Base-by-base conservation (phyloP, 2,113 vertebrate genomes). In the Crocuta crocuta region DNA sequence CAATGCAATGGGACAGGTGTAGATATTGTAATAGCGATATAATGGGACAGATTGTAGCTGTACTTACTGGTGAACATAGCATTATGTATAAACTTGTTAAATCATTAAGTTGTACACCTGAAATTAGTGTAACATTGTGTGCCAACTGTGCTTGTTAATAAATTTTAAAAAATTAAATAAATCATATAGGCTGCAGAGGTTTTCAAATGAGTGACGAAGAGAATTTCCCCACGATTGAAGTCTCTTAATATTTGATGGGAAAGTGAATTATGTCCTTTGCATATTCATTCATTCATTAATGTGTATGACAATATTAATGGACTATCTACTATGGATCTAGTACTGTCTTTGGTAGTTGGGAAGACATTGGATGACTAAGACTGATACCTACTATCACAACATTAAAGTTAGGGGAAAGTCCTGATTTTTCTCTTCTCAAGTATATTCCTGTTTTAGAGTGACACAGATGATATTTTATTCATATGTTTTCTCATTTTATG, bases 401-500 rank as follows among this genome's bases (percentile, higher is more conserved):
- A 58, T 86, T 71, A 82, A 79, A 10, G 5, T 58, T 78, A 58
- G 53, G 23, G 1, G 0, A 33, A 65, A 81, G 35, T 83, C 35
- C 55, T 71, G 31, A 6, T 58, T 89, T 83, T 97, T 92, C 26
- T 84, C 39, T 94, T 53, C 5, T 86, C 31, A 48, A 45, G 55
- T 19, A 23, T 86, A 39, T 79, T 66, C 11, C 33, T 68, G 10
- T 76, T 82, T 91, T 92, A 48, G 81, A 90, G 21, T 66, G 35
- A 21, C 26, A 45, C 15, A 88, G 55, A 65, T 79, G 1, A 31
- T 68, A 66, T 89, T 93, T 91, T 74, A 91, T 76, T 86, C 53
- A 50, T 83, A 4, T 24, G 7, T 97, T 94, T 97, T 89, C 19
- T 94, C 19, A 55, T 81, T 93, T 89, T 85, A 63, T 92, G 33